Conservation (phyloP, 2,113 vertebrate species). For the Thamnophis sirtalis region DNA sequence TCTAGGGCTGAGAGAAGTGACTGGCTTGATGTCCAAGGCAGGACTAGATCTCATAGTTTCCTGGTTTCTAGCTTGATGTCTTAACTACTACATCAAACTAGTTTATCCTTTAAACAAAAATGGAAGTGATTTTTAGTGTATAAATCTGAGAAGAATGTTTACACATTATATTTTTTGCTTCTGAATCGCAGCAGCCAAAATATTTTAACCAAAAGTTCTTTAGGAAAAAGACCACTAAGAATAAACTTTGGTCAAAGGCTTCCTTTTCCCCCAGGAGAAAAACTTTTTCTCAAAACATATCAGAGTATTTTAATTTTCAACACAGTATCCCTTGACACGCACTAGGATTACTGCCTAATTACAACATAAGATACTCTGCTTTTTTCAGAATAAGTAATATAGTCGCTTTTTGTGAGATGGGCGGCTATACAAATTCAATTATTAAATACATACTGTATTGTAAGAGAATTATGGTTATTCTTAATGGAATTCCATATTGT, state of each 20-base stretch:
- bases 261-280: not conserved
- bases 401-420: not conserved
- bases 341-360: not conserved
- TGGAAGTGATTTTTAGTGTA: not conserved
- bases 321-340: not conserved
- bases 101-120: not conserved
- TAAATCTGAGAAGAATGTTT: not conserved
- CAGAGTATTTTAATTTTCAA: not conserved
- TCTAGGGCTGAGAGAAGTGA: not conserved
- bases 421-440: not conserved
- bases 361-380: not conserved
- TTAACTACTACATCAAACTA: not conserved
- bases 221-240: not conserved
- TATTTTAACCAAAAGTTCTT: not conserved
- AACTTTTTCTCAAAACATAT: not conserved
- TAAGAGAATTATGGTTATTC: not conserved
- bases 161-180: not conserved
- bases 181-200: not conserved
- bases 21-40: not conserved
- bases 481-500: not conserved
- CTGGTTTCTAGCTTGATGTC: not conserved
- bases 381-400: not conserved
- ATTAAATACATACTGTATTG: not conserved
- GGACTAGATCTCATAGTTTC: not conserved
- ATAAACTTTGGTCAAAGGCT: not conserved